Percentiles rank a stretch among this genome's conserved stretches.
Conservation (phyloP, 2,113 vertebrate genomes). For the Rostratula benghalensis region DNA sequence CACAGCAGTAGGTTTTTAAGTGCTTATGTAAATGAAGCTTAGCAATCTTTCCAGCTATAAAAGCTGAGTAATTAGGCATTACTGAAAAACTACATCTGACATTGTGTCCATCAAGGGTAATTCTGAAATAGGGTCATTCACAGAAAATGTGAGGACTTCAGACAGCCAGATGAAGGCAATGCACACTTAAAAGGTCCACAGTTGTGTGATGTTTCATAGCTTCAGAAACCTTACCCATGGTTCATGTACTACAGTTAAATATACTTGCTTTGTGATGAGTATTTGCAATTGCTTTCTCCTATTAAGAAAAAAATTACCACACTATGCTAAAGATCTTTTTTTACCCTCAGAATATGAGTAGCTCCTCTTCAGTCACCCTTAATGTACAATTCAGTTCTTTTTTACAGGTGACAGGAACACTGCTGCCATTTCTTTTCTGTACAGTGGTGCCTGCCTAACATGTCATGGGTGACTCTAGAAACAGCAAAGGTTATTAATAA, state of each 20-base stretch:
- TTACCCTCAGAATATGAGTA: not conserved
- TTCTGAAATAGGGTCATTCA: not conserved
- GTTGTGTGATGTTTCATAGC: not conserved
- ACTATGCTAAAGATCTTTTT: not conserved
- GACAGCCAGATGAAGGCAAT: not conserved
- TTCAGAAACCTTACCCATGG: not conserved
- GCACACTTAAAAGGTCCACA: not conserved
- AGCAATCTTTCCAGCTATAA: not conserved
- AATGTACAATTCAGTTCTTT: not conserved
- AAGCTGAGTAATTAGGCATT: not conserved
- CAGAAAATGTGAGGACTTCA: not conserved
- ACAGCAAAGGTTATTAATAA: not conserved
- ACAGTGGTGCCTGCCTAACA: not conserved
- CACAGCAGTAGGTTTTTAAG: not conserved
- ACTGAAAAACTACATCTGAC: not conserved
- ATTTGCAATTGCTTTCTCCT: not conserved
- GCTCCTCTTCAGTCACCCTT: not conserved
- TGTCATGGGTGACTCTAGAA: not conserved
- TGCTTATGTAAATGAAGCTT: not conserved
- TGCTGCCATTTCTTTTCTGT: not conserved
- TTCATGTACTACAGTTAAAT: not conserved
- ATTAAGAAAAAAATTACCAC: not conserved
- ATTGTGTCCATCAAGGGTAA: not conserved
- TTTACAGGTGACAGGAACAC: not conserved
- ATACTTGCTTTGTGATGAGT: not conserved